A percentile compares a stretch with the other conserved stretches of the same genome.
Conservation (phyloP, 2,113 vertebrate genomes). For the Poecile atricapillus region DNA sequence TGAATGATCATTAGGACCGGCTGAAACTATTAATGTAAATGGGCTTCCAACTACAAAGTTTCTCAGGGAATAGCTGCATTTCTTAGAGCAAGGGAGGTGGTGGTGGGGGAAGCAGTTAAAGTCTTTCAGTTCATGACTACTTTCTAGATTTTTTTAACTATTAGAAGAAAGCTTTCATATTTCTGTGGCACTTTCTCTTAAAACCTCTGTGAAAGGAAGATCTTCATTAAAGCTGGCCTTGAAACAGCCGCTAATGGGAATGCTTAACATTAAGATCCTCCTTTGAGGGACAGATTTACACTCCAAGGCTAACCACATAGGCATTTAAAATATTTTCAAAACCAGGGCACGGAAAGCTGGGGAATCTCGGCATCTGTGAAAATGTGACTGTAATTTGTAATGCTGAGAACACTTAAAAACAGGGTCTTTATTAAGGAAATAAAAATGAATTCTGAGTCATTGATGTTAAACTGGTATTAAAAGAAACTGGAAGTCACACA, state of each 20-base stretch:
- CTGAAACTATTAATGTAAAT: background rate
- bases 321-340: slow-evolving; percentile 53
- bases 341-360: slow-evolving; percentile 14
- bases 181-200: background rate
- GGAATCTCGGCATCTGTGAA: background rate
- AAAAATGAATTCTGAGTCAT: background rate
- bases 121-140: background rate
- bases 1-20: background rate
- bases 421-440: background rate
- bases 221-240: slow-evolving; percentile 41
- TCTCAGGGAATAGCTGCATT: background rate
- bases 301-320: slow-evolving; percentile 23
- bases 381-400: slow-evolving; percentile 5
- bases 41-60: background rate
- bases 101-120: background rate
- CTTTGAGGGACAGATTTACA: slow-evolving; percentile 37
- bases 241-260: slow-evolving; percentile 40
- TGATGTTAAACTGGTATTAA: background rate
- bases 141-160: background rate
- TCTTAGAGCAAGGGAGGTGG: background rate
- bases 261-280: slow-evolving; percentile 29
- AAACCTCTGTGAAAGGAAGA: background rate
- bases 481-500: background rate
- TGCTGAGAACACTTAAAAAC: background rate
- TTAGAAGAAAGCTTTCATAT: background rate